Conservation (phyloP, 2,888 invertebrate genomes). For the Spodoptera exigua region DNA sequence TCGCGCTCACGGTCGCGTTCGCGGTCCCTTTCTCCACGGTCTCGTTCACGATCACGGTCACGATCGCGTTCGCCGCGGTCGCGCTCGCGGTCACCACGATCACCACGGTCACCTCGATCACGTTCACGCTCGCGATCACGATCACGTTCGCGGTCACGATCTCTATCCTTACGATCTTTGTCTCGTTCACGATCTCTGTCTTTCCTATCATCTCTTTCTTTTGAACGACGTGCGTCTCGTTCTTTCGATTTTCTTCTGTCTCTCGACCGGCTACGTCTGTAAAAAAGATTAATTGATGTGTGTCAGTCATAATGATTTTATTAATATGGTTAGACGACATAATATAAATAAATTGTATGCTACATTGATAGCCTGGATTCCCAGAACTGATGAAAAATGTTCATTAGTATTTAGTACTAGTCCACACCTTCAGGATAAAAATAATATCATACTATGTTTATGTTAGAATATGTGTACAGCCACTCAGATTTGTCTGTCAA, state of each 20-base stretch:
- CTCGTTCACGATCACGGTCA: constrained; percentile 62
- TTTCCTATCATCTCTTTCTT: constrained; percentile 87
- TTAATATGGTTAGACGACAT: too few relatives aligned
- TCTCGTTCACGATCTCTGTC: constrained; percentile 81
- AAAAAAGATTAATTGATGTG: constrained; percentile 30
- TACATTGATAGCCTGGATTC: too few relatives aligned
- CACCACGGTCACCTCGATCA: constrained; percentile 67
- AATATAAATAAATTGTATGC: too few relatives aligned
- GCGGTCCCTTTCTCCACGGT: constrained; percentile 72
- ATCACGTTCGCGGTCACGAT: constrained; percentile 65
- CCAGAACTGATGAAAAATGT: too few relatives aligned
- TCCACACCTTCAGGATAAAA: too few relatives aligned
- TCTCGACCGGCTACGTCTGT: constrained; percentile 82
- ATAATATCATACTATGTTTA: too few relatives aligned
- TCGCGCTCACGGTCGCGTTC: constrained; percentile 66
- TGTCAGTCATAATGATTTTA: too few relatives aligned
- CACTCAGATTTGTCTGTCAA: too few relatives aligned
- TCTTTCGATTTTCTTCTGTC: constrained; percentile 89
- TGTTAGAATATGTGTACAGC: too few relatives aligned
- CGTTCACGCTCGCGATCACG: constrained; percentile 72
- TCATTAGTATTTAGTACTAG: too few relatives aligned
- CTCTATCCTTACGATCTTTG: constrained; percentile 71
- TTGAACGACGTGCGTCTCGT: constrained; percentile 88
- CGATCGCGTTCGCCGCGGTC: constrained; percentile 73
- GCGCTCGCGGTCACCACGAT: constrained; percentile 69